Conservation (phyloP, 2,888 invertebrate species). For the Coronaproctus castanopsis region DNA sequence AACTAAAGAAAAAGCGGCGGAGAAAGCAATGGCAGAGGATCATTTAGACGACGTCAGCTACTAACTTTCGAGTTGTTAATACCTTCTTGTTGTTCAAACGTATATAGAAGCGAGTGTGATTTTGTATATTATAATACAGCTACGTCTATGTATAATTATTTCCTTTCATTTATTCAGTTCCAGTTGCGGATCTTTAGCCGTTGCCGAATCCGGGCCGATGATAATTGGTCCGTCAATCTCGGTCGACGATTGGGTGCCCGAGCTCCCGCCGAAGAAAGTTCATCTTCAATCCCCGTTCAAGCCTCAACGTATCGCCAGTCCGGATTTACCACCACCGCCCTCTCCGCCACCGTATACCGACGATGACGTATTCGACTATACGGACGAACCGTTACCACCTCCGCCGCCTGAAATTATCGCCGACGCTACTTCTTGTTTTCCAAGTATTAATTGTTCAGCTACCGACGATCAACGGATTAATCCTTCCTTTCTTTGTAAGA, state of each 20-base stretch:
- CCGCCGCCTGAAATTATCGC: constrained; percentile 30
- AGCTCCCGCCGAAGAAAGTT: constrained; percentile 57
- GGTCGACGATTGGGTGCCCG: constrained; percentile 48
- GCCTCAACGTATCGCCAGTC: constrained; percentile 22
- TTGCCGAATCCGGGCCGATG: constrained; percentile 37
- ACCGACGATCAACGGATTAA: neutral
- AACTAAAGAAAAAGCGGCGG: too few species aligned
- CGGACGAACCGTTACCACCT: constrained; percentile 43
- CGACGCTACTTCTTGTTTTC: neutral
- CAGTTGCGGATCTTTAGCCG: constrained; percentile 37
- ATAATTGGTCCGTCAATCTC: constrained; percentile 41
- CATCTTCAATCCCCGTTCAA: constrained; percentile 34
- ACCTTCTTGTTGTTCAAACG: too few species aligned
- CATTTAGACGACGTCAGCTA: too few species aligned
- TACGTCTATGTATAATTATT: too few species aligned
- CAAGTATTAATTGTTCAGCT: neutral
- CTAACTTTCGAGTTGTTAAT: too few species aligned
- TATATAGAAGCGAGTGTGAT: too few species aligned
- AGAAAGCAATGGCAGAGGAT: too few species aligned
- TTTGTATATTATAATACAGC: too few species aligned
- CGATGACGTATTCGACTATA: constrained; percentile 35
- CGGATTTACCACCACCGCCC: constrained; percentile 40
- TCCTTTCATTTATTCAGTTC: too few species aligned
- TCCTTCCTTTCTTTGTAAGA: neutral
- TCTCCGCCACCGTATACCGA: constrained; percentile 39